Base-by-base conservation (phyloP, 92 coral and sea anemone species). In the Porites rus region DNA sequence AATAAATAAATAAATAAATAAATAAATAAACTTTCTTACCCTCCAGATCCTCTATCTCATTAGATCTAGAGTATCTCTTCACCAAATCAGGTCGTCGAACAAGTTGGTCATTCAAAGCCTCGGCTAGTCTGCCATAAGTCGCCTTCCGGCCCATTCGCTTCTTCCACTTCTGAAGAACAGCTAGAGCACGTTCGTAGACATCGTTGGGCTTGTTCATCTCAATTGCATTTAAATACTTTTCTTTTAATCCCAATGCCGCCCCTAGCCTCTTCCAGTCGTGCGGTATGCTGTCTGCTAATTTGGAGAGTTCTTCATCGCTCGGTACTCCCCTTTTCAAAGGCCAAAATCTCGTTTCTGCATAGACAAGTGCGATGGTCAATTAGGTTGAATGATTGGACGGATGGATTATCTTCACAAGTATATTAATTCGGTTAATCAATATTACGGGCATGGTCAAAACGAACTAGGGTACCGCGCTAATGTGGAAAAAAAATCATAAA, bases 101-200 rank as follows among this genome's bases (percentile, higher is more conserved):
- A 5, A 75, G n/a, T 20, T 75, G 79, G 25, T 75, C 79, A 75
- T 75, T 52, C 20, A 75, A 58, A 13, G 79, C 79, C 16, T 17
- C 51, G 22, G 79, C 79, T 75, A 75, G 66, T 20, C 13, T 75
- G 17, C 25, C 12, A 16, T 75, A 75, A 8, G 79, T 75, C 4
- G 79, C 79, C 65, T 75, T 56, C 25, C 79, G 65, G 25, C 79
- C 79, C 19, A 19, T 22, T 20, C 25, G 56, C 58, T 75, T 75
- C 79, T 75, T 75, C 79, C 79, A 75, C 65, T 75, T 75, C 19
- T 75, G 79, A 56, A 75, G 79, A 1, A 75, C 79, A 24, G 79
- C 66, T 22, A 75, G 79, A 17, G 79, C 79, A 3, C 66, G 79
- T 28, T 75, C 79, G 24, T 54, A 75, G 18, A 54, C 79, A 75